Percentiles rank a stretch among this genome's conserved stretches.
Conservation (phyloP, 2,888 invertebrate genomes). For the Parasteatoda lunata region DNA sequence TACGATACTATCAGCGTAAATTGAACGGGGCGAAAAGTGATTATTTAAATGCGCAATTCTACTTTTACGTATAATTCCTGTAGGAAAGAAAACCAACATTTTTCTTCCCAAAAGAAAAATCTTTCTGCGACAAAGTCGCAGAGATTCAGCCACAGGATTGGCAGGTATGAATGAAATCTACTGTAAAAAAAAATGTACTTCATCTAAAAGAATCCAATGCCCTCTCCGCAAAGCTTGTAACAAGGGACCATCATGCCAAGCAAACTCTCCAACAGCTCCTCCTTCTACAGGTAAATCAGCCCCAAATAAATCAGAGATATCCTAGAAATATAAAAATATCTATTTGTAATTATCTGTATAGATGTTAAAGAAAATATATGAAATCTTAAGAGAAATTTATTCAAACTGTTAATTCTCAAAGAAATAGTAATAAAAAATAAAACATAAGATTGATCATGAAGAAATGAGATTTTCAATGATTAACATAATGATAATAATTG, state of each 20-base stretch:
- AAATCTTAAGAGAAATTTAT: not conserved
- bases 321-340: slow-evolving; percentile 77
- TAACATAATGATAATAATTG: too few species aligned
- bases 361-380: not conserved
- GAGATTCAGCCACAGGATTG: too few species aligned
- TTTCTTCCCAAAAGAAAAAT: too few species aligned
- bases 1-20: too few species aligned
- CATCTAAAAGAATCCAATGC: slow-evolving; percentile 97
- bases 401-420: not conserved
- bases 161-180: not conserved
- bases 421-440: not conserved
- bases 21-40: too few species aligned
- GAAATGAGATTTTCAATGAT: too few species aligned
- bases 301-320: slow-evolving; percentile 97
- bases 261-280: slow-evolving; percentile 88
- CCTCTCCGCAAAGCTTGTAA: slow-evolving; percentile 92
- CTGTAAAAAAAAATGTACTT: slow-evolving; percentile 76
- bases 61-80: too few species aligned
- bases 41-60: too few species aligned
- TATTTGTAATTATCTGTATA: not conserved
- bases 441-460: not conserved
- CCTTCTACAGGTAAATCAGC: slow-evolving; percentile 96
- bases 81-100: too few species aligned
- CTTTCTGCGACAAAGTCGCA: too few species aligned
- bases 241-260: slow-evolving; percentile 97